Evolutionary conservation across 1,140 invertebrate genomes (phyloP), one percentile per base, ranked within the genome.

Genomic region (Nebria ingens): DNA sequence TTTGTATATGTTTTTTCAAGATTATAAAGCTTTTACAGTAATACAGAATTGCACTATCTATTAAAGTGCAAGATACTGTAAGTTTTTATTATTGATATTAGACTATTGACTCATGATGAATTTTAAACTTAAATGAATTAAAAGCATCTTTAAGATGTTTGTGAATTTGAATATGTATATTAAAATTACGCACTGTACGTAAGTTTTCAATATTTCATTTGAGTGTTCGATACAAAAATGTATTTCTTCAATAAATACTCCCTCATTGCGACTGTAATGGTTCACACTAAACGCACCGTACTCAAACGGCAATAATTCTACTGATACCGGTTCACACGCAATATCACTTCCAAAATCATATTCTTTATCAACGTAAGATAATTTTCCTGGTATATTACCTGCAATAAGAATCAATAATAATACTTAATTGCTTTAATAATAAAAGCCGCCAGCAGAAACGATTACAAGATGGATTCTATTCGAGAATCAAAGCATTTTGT

Each of bases 191-290:
- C 56, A 68, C 66, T 40, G 59, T 38, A 68, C 60, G 17, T 62
- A 54, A 51, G 63, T 57, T 23, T 58, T 60, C 2, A 68, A 9
- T 20, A 57, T 53, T 38, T 70, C 62, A 17, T 52, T 19, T 2
- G 68, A 68, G 49, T 69, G 67, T 21, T 56, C 52, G 40, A 70
- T 59, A 6, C 51, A 20, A 57, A 70, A 68, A 20, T 60, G 42
- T 15, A 69, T 53, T 34, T 60, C 59, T 59, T 69, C 68, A 1
- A 64, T 52, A 58, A 70, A 70, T 49, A 59, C 58, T 54, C 68
- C 68, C 54, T 64, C 59, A 3, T 61, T 56, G 9, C 56, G 57
- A 9, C 65, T 64, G 19, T 50, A 52, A 56, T 68, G 69, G n/a
- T 50, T 52, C 2, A 70, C 23, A n/a, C 61, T 25, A 29, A 69